Base-by-base conservation (phyloP, 2,888 invertebrate species). In the Drosophila demipolita region DNA sequence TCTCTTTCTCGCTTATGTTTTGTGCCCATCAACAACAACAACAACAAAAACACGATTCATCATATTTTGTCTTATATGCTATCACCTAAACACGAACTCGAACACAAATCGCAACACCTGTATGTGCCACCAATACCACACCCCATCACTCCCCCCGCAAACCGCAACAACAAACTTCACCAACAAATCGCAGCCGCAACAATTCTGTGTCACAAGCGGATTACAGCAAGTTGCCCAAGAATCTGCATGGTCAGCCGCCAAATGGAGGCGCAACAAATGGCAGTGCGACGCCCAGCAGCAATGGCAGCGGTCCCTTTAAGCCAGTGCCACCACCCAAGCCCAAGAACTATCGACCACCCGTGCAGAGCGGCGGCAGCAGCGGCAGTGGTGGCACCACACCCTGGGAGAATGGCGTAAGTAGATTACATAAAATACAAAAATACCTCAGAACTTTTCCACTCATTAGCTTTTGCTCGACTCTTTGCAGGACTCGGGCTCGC, bases 271-370 rank as follows among this genome's bases (percentile, higher is more conserved):
- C 82, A 60, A 75, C 83, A 49, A 82, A 82, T 32, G 83, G 77
- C 61, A 91, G 83, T 59, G 91, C 83, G 60, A 91, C 89, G 75
- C 80, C 91, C 50, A 90, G 75, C 71, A 91, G 84, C 73, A 93
- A 91, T 73, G 91, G 91, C 89, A 82, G 91, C 66, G 92, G 93
- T 29, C 94, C 94, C 2, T 97, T 97, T 93, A 98, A 98, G 93
- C 98, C 98, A 0, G 96, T 98, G 63, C 98, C 98, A 48, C 98
- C 98, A 35, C 98, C 98, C 11, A 98, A 98, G 91, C 98, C 98
- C 53, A 98, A 98, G 91, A 97, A 98, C 93, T 98, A 98, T 93
- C 95, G 97, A 50, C 97, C 97, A 42, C 96, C 96, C 1, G 94
- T 94, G 66, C 95, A 95, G 84, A 91, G 91, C 59, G 81, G 91